Conservation (phyloP, 2,113 vertebrate species). For the Nerophis ophidion region DNA sequence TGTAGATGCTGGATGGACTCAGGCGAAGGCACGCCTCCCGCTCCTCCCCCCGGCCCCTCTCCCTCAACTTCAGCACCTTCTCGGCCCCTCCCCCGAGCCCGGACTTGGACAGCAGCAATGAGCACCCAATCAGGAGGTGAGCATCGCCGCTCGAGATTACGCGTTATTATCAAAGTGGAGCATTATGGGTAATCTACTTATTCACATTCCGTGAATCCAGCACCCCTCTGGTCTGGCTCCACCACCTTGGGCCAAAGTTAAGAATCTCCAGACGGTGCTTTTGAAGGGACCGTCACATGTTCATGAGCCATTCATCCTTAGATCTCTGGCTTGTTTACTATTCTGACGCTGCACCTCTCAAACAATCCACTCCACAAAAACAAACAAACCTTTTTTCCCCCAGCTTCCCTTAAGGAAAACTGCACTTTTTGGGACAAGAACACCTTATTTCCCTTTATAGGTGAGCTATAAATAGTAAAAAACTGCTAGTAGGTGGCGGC, state of each 20-base stretch:
- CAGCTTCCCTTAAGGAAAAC: too few relatives aligned
- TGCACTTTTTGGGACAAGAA: too few relatives aligned
- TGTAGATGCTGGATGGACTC: conserved; percentile 74
- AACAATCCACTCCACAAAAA: too few relatives aligned
- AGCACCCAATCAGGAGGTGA: conserved; percentile 74
- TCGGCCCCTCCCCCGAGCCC: conserved; percentile 66
- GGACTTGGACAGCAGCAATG: conserved; percentile 66
- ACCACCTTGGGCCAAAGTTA: conserved; percentile 21
- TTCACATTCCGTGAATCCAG: conserved; percentile 16
- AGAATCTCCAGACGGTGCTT: conserved; percentile 29
- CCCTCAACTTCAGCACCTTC: conserved; percentile 74
- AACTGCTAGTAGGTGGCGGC: too few relatives aligned
- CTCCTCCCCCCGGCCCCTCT: conserved; percentile 61
- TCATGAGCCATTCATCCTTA: conserved; percentile 24
- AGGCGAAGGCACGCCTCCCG: conserved; percentile 63
- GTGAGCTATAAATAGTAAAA: too few relatives aligned
- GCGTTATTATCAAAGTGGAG: conserved; percentile 37
- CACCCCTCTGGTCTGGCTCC: conserved; percentile 2
- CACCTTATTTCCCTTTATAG: too few relatives aligned
- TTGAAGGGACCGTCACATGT: conserved; percentile 22
- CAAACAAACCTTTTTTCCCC: too few relatives aligned
- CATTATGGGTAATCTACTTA: conserved; percentile 39
- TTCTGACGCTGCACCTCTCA: too few relatives aligned
- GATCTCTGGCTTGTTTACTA: conserved; percentile 1
- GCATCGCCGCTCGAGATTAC: conserved; percentile 34